Conservation (phyloP, 2,113 vertebrate species). For the Corythaixoides concolor region DNA sequence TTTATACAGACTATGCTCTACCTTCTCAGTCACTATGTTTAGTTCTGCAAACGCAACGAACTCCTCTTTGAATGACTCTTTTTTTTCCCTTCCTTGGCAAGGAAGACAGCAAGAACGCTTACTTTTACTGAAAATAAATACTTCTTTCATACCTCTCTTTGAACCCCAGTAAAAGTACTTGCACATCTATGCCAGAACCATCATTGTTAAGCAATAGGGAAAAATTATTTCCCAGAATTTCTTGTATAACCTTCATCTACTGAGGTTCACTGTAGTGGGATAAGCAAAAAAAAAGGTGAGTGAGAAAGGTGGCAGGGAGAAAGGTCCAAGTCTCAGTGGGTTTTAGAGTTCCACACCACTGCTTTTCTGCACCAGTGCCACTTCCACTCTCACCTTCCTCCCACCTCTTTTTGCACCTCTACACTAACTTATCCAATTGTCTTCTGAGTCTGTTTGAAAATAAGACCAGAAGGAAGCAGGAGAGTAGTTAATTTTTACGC, state of each 20-base stretch:
- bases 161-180: not conserved
- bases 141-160: not conserved
- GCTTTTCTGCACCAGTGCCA: not conserved
- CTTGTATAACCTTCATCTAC: not conserved
- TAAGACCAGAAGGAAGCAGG: not conserved
- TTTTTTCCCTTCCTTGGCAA: not conserved
- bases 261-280: not conserved
- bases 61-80: not conserved
- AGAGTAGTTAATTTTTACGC: not conserved
- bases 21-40: not conserved
- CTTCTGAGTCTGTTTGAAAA: not conserved
- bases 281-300: not conserved
- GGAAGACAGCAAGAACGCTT: not conserved
- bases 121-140: not conserved
- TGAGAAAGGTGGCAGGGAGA: not conserved
- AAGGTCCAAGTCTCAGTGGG: not conserved
- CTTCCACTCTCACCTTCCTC: not conserved
- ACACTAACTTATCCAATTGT: not conserved
- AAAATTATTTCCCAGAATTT: not conserved
- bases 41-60: not conserved
- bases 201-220: not conserved
- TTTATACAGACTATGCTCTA: not conserved
- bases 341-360: not conserved
- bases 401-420: not conserved
- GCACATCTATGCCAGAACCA: not conserved